Conservation (phyloP, 1,140 invertebrate species). For the Myzus persicae region DNA sequence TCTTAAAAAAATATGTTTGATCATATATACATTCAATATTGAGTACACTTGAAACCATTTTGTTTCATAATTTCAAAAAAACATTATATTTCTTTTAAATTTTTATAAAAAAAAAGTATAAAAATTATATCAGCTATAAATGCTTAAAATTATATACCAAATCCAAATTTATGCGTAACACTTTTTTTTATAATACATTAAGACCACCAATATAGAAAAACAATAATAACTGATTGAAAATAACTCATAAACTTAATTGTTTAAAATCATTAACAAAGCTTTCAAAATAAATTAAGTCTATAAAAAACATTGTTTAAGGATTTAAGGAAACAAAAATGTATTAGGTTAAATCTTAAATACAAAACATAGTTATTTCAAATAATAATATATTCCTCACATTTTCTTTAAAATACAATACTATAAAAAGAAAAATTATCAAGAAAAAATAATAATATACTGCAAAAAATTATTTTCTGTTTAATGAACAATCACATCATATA, state of each 20-base stretch:
- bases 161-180: not conserved
- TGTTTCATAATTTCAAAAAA: not conserved
- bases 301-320: not conserved
- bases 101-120: not conserved
- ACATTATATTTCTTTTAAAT: not conserved
- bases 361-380: not conserved
- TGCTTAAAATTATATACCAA: not conserved
- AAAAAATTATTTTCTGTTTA: not conserved
- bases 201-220: not conserved
- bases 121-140: not conserved
- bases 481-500: not conserved
- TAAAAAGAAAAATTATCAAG: not conserved
- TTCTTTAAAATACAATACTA: constrained; percentile 24
- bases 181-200: not conserved
- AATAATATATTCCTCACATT: not conserved
- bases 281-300: not conserved
- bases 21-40: not conserved
- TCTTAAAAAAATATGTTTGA: not conserved
- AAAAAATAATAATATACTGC: not conserved
- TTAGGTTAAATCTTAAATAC: not conserved
- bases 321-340: not conserved
- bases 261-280: not conserved
- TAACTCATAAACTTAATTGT: not conserved
- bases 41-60: not conserved
- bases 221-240: not conserved